Evolutionary conservation across 2,888 invertebrate genomes (phyloP).

Genomic region (Diarsia dahlii): DNA sequence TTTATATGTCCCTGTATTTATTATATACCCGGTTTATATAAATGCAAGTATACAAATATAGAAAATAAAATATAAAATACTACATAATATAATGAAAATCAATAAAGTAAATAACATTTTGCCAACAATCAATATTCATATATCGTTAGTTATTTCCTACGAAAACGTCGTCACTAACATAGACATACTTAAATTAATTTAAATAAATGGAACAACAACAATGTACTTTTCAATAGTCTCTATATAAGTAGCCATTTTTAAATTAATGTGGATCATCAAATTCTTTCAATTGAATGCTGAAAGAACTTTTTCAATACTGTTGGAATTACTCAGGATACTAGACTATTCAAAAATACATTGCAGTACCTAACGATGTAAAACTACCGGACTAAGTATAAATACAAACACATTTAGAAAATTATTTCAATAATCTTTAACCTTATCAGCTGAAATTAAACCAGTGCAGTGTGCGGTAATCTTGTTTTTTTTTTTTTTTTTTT

Average conservation of each 20-base stretch:
- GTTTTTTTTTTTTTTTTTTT: no score
- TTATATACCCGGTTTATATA: slow-evolving; percentile 3
- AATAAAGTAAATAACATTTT: background rate
- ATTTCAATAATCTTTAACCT: background rate
- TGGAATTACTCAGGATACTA: background rate
- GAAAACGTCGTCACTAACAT: no score
- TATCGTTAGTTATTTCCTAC: no score
- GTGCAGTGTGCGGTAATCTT: slow-evolving; percentile 12
- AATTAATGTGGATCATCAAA: background rate
- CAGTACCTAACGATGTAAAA: background rate
- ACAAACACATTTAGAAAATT: background rate
- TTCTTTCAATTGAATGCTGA: background rate
- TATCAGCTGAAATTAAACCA: slow-evolving; percentile 1
- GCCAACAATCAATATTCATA: background rate
- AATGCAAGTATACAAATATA: slow-evolving; percentile 12
- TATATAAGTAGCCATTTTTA: slow-evolving; percentile 1
- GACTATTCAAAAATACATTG: slow-evolving; percentile 9
- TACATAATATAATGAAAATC: slow-evolving; percentile 9
- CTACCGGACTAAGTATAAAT: slow-evolving; percentile 25
- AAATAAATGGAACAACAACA: slow-evolving; percentile 36
- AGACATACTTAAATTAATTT: slow-evolving; percentile 6
- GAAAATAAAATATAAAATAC: slow-evolving; percentile 4
- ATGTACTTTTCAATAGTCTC: slow-evolving; percentile 31
- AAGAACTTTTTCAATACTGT: slow-evolving; percentile 8
- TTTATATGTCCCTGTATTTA: background rate